These are phyloP conservation scores for Hystrix brachyura DNA, from an alignment of 2,113 vertebrate species.

Conservation along the genomic window DNA sequence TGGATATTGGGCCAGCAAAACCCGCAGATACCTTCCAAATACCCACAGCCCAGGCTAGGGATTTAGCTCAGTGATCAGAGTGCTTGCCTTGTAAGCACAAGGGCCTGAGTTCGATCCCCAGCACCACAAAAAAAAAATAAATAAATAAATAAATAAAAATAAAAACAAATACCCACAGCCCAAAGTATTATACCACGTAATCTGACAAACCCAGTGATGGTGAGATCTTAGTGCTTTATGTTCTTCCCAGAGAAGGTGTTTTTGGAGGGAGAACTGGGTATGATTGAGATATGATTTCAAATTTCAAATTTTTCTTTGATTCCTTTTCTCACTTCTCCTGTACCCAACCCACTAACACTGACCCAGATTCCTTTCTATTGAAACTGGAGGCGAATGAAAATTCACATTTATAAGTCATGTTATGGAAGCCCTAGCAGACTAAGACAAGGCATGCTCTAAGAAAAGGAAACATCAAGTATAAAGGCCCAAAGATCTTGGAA, in stretches of 20 bases:
- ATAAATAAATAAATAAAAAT: too few relatives aligned
- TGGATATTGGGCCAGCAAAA: background rate
- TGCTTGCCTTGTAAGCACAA: too few relatives aligned
- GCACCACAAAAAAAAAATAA: too few relatives aligned
- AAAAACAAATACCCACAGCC: background rate
- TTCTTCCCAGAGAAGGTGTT: background rate
- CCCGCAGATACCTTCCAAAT: background rate
- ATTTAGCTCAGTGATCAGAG: too few relatives aligned
- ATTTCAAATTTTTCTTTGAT: background rate
- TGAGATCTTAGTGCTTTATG: background rate
- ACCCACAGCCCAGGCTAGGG: background rate
- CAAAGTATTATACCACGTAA: background rate
- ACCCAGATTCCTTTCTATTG: background rate
- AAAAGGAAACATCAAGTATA: background rate
- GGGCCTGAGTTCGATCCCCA: too few relatives aligned
- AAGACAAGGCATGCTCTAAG: background rate
- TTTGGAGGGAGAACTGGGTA: background rate
- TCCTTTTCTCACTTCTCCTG: slow-evolving; percentile 17
- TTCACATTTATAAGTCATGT: too few relatives aligned
- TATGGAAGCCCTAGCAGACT: background rate
- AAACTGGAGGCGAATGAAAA: background rate
- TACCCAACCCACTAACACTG: background rate
- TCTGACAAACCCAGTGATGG: background rate
- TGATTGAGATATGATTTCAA: background rate
- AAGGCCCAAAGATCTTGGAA: background rate